Evolutionary conservation across 37 sponge, comb jelly and placozoan genomes (phyloP).

Genomic region (Beroe forskalii): DNA sequence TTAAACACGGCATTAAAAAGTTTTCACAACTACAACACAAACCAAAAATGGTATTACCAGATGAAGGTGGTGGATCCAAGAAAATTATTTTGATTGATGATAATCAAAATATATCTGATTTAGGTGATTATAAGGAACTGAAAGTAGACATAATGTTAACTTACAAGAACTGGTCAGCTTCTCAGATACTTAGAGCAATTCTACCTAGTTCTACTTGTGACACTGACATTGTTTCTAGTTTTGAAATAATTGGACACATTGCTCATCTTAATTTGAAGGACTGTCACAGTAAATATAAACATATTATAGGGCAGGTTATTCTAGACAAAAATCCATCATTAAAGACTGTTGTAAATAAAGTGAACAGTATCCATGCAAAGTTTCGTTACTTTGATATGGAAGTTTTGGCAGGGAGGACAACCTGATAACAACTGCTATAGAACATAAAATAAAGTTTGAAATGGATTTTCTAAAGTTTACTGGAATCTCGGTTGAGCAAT

Average conservation of each 20-base stretch:
- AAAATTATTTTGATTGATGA: constrained; percentile 39
- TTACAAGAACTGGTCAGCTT: constrained; percentile 58
- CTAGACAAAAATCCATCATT: constrained; percentile 80
- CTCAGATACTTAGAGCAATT: constrained; percentile 29
- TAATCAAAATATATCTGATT: background rate
- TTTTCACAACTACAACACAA: constrained; percentile 49
- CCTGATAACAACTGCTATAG: constrained; percentile 78
- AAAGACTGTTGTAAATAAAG: constrained; percentile 92
- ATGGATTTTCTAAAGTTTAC: constrained; percentile 96
- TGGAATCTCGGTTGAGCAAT: constrained; percentile 94
- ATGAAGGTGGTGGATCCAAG: background rate
- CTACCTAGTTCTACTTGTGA: constrained; percentile 15
- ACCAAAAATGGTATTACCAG: background rate
- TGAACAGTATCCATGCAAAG: constrained; percentile 74
- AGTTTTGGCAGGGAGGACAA: constrained; percentile 72
- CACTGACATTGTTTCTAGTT: constrained; percentile 66
- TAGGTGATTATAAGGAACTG: background rate
- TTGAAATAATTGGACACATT: constrained; percentile 93
- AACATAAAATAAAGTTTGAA: constrained; percentile 79
- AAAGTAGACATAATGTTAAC: background rate
- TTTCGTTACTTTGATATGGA: constrained; percentile 95
- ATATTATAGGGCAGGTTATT: constrained; percentile 88
- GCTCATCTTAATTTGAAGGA: constrained; percentile 89
- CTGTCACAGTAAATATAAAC: constrained; percentile 77
- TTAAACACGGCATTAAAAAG: background rate